These are phyloP conservation scores for Drosophila lacertosa DNA, from an alignment of 1,140 invertebrate genomes.

Conservation along the genomic window DNA sequence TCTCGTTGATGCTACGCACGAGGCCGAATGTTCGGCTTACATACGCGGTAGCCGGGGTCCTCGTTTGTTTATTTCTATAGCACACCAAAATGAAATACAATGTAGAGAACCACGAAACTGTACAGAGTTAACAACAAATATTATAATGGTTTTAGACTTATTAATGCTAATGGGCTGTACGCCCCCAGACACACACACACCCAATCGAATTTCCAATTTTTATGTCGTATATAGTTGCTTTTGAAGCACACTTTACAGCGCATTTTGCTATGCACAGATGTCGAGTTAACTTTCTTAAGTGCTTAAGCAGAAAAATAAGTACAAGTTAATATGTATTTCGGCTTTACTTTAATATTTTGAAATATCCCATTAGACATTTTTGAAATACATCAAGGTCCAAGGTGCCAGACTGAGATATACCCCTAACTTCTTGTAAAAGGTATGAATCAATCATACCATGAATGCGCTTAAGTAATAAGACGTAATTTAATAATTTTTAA, in stretches of 20 bases:
- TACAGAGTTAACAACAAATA: slow-evolving; percentile 1
- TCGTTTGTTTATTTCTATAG: slow-evolving; percentile 1
- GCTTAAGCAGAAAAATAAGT: neutral
- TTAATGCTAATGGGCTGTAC: too few species aligned
- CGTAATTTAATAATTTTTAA: too few species aligned
- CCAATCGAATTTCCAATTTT: slow-evolving; percentile 8
- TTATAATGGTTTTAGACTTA: too few species aligned
- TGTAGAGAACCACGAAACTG: neutral
- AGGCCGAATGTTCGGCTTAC: too few species aligned
- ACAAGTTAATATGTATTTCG: too few species aligned
- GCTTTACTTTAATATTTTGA: too few species aligned
- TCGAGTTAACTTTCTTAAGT: neutral
- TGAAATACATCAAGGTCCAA: too few species aligned
- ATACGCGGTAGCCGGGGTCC: neutral
- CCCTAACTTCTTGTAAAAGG: too few species aligned
- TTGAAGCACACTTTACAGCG: slow-evolving; percentile 9
- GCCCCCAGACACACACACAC: slow-evolving; percentile 1
- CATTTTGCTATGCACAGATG: neutral
- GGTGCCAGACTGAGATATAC: too few species aligned
- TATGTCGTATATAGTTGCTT: neutral
- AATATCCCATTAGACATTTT: too few species aligned
- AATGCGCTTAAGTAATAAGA: too few species aligned
- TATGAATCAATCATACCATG: too few species aligned
- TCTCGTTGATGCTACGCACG: slow-evolving; percentile 26
- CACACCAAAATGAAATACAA: neutral